Percentiles rank a stretch among this genome's conserved stretches.
These are phyloP conservation scores for Campoplex capitator DNA, from an alignment of 2,888 invertebrate genomes.

Conservation along the genomic window DNA sequence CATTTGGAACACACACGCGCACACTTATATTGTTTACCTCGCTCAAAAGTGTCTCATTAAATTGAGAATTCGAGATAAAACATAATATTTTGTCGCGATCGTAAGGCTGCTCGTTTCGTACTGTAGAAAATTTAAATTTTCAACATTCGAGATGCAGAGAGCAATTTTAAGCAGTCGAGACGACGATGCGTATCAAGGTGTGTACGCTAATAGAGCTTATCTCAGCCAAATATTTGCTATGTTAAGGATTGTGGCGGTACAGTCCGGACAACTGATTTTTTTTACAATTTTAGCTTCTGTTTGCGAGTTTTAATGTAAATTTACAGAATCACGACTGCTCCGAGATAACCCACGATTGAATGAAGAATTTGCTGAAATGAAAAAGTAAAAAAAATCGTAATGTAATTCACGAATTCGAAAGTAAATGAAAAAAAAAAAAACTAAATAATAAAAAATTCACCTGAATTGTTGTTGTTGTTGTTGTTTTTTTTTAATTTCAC, in stretches of 20 bases:
- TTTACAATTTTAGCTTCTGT: background rate
- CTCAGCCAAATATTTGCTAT: conserved; percentile 77
- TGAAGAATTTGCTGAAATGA: background rate
- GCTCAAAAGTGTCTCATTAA: background rate
- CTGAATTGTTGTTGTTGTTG: background rate
- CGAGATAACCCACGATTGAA: background rate
- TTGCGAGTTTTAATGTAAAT: background rate
- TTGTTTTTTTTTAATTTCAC: background rate
- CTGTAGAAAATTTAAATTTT: conserved; percentile 51
- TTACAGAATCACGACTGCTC: background rate
- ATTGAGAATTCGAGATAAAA: background rate
- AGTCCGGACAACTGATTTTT: conserved; percentile 47
- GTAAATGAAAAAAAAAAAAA: background rate
- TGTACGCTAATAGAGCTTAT: conserved; percentile 74
- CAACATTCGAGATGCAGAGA: conserved; percentile 53
- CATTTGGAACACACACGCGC: background rate
- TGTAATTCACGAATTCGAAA: too few species aligned
- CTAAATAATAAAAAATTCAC: background rate
- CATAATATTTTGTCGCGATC: conserved; percentile 20
- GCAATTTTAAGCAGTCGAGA: conserved; percentile 23
- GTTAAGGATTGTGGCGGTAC: conserved; percentile 69
- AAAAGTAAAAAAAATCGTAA: background rate
- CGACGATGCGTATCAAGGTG: conserved; percentile 57
- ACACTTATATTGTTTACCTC: background rate
- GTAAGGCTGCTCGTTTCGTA: conserved; percentile 37